Conservation (phyloP, 2,113 vertebrate genomes). For the Beaufortia kweichowensis region DNA sequence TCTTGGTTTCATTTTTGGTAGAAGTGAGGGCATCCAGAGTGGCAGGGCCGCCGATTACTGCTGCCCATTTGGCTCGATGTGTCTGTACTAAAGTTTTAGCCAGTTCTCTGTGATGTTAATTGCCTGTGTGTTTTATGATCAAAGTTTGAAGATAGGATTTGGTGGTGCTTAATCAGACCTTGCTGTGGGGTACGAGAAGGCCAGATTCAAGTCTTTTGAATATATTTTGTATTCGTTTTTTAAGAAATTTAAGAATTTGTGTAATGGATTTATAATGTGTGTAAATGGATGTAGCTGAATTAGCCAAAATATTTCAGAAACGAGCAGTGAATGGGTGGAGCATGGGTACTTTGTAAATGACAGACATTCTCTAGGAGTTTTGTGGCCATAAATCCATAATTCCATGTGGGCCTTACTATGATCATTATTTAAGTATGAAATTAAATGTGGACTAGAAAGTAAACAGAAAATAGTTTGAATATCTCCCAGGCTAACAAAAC, state of each 20-base stretch:
- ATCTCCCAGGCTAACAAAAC: slow-evolving; percentile 9
- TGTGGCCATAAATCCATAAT: too few species aligned
- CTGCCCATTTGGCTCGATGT: not conserved
- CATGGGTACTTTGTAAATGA: too few species aligned
- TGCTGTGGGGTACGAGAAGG: not conserved
- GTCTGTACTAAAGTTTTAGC: not conserved
- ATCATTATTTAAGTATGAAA: not conserved
- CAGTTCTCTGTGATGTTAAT: not conserved
- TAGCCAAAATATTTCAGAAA: too few species aligned
- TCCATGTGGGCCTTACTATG: too few species aligned
- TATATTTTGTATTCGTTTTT: not conserved
- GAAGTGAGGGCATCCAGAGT: slow-evolving; percentile 2
- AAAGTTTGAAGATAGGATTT: not conserved
- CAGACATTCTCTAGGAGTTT: too few species aligned
- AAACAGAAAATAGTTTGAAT: slow-evolving; percentile 23
- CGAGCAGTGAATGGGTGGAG: too few species aligned
- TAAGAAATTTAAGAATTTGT: too few species aligned
- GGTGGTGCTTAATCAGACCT: not conserved
- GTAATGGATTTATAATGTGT: too few species aligned
- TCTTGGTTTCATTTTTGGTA: slow-evolving; percentile 10
- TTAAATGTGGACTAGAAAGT: not conserved
- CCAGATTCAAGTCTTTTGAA: not conserved
- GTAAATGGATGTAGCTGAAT: too few species aligned
- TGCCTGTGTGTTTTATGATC: slow-evolving; percentile 6
- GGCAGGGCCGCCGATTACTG: slow-evolving; percentile 11